phyloP scores from a whole-genome alignment of 2,797 vertebrate species.

The Aphelocoma californica region DNA sequence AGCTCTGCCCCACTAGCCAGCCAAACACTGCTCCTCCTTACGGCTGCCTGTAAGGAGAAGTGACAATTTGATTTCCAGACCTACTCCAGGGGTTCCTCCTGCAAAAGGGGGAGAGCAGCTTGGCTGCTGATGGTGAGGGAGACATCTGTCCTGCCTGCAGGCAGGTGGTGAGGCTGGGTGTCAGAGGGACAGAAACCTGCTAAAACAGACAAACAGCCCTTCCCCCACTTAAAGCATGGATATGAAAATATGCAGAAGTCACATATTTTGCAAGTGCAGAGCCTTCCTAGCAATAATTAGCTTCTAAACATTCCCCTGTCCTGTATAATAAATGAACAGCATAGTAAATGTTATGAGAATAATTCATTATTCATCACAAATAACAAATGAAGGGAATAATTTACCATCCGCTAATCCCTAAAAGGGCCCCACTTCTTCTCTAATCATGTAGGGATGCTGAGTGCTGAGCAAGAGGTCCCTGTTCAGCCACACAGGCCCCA shows the following conservation, averaged over 20 bases:
- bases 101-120: background rate
- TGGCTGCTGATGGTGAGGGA: background rate
- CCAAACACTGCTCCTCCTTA: background rate
- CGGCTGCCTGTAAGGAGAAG: background rate
- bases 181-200: background rate
- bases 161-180: background rate
- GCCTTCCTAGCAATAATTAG: slow-evolving; percentile 68
- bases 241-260: background rate
- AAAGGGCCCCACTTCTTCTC: slow-evolving; percentile 45
- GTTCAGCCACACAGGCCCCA: background rate
- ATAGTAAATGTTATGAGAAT: slow-evolving; percentile 68
- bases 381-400: slow-evolving; percentile 73
- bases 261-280: slow-evolving; percentile 12
- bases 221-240: background rate
- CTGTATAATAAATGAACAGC: slow-evolving; percentile 74
- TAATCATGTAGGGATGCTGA: background rate
- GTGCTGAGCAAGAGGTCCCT: background rate
- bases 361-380: slow-evolving; percentile 77
- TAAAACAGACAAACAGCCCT: background rate
- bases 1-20: background rate
- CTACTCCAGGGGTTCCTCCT: background rate
- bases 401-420: slow-evolving; percentile 65
- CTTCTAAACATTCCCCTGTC: slow-evolving; percentile 67
- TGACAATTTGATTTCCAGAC: background rate
- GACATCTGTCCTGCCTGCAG: background rate